phyloP scores from a whole-genome alignment of 1,140 invertebrate genomes.

The Frieseomelitta varia region DNA sequence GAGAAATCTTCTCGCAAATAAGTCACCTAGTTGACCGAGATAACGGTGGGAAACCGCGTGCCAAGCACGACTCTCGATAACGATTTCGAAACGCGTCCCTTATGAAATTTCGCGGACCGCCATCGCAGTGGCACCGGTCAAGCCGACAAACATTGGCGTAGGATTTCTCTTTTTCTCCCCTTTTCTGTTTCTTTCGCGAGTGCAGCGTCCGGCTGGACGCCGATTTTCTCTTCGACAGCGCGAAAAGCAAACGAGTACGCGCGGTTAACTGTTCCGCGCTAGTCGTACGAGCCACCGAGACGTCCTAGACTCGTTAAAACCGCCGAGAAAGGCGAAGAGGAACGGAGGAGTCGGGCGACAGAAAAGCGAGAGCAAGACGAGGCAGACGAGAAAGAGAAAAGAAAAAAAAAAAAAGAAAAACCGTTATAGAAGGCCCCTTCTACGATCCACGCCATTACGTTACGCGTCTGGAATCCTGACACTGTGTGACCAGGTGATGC shows the following conservation, averaged over 20 bases:
- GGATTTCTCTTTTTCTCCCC: background rate
- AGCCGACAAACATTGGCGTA: constrained; percentile 10
- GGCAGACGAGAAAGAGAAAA: constrained; percentile 16
- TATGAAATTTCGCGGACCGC: constrained; percentile 25
- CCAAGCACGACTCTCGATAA: constrained; percentile 1
- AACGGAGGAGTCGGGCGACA: constrained; percentile 22
- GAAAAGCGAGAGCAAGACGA: constrained; percentile 30
- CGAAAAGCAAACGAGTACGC: constrained; percentile 61
- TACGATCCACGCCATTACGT: constrained; percentile 68
- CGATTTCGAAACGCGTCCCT: constrained; percentile 20
- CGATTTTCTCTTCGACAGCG: constrained; percentile 34
- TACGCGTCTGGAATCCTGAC: constrained; percentile 74
- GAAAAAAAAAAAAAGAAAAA: constrained; percentile 71
- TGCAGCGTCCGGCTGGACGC: background rate
- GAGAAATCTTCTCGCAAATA: background rate
- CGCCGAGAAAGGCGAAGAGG: constrained; percentile 41
- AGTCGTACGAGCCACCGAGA: constrained; percentile 58
- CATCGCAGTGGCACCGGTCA: background rate
- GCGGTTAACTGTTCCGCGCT: constrained; percentile 66
- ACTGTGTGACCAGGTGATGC: constrained; percentile 69
- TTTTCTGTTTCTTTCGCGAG: background rate
- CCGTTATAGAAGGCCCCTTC: constrained; percentile 70
- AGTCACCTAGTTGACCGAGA: background rate
- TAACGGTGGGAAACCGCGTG: background rate
- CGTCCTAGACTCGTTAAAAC: constrained; percentile 74